Base-by-base conservation (phyloP, 2,888 invertebrate genomes). In the Dexiosoma caninum region DNA sequence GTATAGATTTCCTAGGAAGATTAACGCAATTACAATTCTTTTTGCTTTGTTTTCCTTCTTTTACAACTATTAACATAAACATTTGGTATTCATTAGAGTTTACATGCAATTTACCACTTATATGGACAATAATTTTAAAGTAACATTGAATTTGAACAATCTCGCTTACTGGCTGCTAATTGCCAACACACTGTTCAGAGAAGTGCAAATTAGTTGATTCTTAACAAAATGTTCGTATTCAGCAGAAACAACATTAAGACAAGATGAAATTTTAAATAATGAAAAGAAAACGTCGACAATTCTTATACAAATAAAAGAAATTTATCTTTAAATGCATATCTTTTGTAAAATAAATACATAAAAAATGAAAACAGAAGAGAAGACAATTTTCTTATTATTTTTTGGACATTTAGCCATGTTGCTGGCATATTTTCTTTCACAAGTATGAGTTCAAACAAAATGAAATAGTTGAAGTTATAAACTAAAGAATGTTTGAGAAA, bases 401-500 rank as follows among this genome's bases (percentile, higher is more conserved):
- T 19, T 62, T 35, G 53, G 62, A 35, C 53, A 53, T 44, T 62
- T 35, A 55, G 62, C 44, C 42, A 44, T n/a, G 44, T 40, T 71
- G 23, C 27, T 49, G 19, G 16, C 35, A 59, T 37, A 46, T 59
- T 59, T 69, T 30, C 37, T 30, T 30, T 42, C 23, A 44, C 30
- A 59, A 59, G 37, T 57, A 23, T 14, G 19, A 55, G 12, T 53
- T 55, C 23, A 44, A 62, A 72, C 23, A 55, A 72, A 72, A 44
- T 72, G 21, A 64, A 72, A 72, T 72, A 64, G 42, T 72, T 72
- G n/a, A 72, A 62, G 44, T 62, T 44, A 44, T 35, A 72, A 62
- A 19, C 42, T 35, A 16, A 72, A 55, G 35, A 53, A 72, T 72
- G 62, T 44, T 62, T 42, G 5, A 35, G 32, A 12, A 16, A 42